Base-by-base conservation (phyloP, 2,113 vertebrate species). In the Gasterosteus nipponicus region DNA sequence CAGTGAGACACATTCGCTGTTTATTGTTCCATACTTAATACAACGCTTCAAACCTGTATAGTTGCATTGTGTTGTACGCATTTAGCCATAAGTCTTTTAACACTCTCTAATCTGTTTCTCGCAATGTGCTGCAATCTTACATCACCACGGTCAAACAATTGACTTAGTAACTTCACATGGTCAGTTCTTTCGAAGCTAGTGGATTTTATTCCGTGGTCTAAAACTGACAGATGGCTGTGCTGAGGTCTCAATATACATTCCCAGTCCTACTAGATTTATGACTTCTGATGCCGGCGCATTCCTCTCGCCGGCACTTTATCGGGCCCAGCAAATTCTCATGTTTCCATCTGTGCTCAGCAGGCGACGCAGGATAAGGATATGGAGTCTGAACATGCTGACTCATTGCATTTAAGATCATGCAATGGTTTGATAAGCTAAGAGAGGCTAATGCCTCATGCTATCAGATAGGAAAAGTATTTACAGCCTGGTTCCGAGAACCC, bases 1-100 rank as follows among this genome's bases (percentile, higher is more conserved):
- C 89, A 84, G 78, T 71, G 76, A 71, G 38, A 69, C 31, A 49
- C 80, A 77, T 42, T 35, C 16, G 8, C 44, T 31, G 47, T 64
- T 56, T 62, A 60, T n/a, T 64, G 6, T 14, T 22, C 33, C 10
- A 0, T 0, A 2, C 35, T 44, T 46, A 57, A 41, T 18, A 19
- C 11, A 14, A 54, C 4, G 10, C 14, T 38, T 38, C 26, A 56
- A 19, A 15, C 3, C 10, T 42, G 54, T 47, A 19, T 10, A 29
- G 16, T 51, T 67, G 18, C 53, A 51, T 33, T 58, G 35, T 16
- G 33, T 19, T 79, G 19, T 22, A 57, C 26, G 35, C n/a, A 63
- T 74, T 63, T 8, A 54, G 14, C 46, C 61, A 42, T 14, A 10
- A 1, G 35, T 38, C 5, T 38, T 38, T 38, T 38, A 38, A 38